Conservation (phyloP, 2,113 vertebrate genomes). For the Sinocyclocheilus anshuiensis region DNA sequence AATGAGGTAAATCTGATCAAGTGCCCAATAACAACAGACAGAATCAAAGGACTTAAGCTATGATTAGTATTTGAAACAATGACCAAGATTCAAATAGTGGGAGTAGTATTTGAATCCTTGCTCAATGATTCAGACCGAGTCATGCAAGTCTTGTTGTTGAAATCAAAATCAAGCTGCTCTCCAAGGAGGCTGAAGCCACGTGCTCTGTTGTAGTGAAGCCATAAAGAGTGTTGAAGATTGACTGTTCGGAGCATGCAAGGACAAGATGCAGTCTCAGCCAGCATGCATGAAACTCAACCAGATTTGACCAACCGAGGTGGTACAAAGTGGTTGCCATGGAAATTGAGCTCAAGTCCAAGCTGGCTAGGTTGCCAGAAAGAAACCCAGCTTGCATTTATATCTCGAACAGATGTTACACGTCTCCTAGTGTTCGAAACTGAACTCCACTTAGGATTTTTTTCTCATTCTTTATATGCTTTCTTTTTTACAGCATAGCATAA, state of each 20-base stretch:
- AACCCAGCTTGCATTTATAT: conserved; percentile 35
- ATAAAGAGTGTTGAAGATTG: conserved; percentile 12
- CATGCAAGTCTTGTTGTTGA: conserved; percentile 6
- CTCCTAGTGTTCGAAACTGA: conserved; percentile 28
- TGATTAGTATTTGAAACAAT: neutral
- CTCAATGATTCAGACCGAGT: conserved; percentile 11
- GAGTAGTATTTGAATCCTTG: conserved; percentile 6
- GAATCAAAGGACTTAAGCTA: neutral
- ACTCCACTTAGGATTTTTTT: conserved; percentile 12
- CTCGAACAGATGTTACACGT: conserved; percentile 56
- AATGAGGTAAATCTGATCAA: neutral
- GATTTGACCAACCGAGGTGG: conserved; percentile 44
- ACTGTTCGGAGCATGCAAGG: conserved; percentile 41
- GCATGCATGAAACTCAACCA: conserved; percentile 37
- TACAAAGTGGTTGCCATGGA: conserved; percentile 61
- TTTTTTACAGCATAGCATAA: neutral
- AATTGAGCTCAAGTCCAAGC: conserved; percentile 52
- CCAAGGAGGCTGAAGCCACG: conserved; percentile 14
- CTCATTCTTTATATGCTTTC: neutral
- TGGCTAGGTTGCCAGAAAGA: conserved; percentile 50
- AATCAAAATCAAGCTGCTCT: conserved; percentile 32
- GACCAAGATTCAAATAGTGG: neutral
- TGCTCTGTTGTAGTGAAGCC: conserved; percentile 33
- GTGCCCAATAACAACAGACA: neutral
- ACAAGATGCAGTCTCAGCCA: conserved; percentile 36